Evolutionary conservation across 2,113 vertebrate genomes (phyloP).

Genomic region (Lynx canadensis): DNA sequence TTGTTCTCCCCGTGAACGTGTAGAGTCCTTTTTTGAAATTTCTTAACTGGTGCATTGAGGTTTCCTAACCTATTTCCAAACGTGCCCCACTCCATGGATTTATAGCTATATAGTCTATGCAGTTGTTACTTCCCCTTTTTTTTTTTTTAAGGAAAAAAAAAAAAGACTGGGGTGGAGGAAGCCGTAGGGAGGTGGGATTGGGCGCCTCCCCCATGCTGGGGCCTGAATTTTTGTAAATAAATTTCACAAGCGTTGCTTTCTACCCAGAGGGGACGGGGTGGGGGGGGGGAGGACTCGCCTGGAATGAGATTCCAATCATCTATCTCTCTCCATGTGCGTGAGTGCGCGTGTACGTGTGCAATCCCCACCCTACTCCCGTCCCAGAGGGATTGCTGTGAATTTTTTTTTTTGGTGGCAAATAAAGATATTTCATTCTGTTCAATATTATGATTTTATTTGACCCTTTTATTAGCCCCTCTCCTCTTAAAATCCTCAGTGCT

Average conservation of each 20-base stretch:
- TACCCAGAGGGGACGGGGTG: conserved; percentile 22
- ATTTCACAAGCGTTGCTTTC: conserved; percentile 68
- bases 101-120: conserved; percentile 64
- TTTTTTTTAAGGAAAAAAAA: not conserved
- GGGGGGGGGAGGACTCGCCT: not conserved
- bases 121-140: conserved; percentile 43
- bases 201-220: not conserved
- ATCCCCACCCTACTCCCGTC: conserved; percentile 32
- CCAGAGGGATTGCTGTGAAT: conserved; percentile 76
- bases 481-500: conserved; percentile 72
- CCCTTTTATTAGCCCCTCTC: conserved; percentile 74
- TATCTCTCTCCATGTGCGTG: conserved; percentile 47
- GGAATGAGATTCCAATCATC: conserved; percentile 51
- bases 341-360: conserved; percentile 60
- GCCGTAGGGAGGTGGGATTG: conserved; percentile 44
- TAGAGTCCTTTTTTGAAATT: conserved; percentile 58
- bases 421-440: conserved; percentile 81
- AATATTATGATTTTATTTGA: conserved; percentile 81
- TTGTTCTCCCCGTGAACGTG: conserved; percentile 48
- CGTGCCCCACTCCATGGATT: conserved; percentile 34
- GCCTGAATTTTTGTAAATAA: conserved; percentile 79
- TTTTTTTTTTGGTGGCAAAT: conserved; percentile 76
- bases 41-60: conserved; percentile 67
- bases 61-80: conserved; percentile 62
- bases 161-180: conserved; percentile 29